These are phyloP conservation scores for Apaloderma vittatum DNA, from an alignment of 2,113 vertebrate species.

Conservation along the genomic window DNA sequence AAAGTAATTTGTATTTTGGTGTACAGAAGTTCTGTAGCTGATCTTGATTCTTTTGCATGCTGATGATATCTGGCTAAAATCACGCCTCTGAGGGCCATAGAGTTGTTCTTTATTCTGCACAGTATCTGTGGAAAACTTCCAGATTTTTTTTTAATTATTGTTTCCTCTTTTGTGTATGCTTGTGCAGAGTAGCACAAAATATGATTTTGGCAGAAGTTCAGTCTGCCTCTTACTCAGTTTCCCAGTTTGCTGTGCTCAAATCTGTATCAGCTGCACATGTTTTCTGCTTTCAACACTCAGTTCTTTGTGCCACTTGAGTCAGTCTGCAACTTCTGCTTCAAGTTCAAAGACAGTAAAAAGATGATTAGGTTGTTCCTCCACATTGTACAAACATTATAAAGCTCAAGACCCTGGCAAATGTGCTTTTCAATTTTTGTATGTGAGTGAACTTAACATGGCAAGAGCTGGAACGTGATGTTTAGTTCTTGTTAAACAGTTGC, in stretches of 20 bases:
- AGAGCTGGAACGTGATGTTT: neutral
- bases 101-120: slow-evolving; percentile 24
- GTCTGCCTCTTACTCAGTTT: neutral
- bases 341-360: neutral
- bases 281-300: neutral
- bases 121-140: slow-evolving; percentile 27
- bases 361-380: slow-evolving; percentile 4
- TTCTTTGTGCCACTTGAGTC: slow-evolving; percentile 30
- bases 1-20: slow-evolving; percentile 74
- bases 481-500: slow-evolving; percentile 37
- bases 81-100: slow-evolving; percentile 4
- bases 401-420: neutral
- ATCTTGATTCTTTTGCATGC: slow-evolving; percentile 34
- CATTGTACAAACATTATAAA: slow-evolving; percentile 43
- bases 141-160: neutral
- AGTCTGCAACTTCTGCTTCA: slow-evolving; percentile 12
- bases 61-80: slow-evolving; percentile 66
- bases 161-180: neutral
- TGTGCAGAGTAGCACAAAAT: neutral
- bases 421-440: neutral
- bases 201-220: slow-evolving; percentile 39
- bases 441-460: neutral
- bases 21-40: slow-evolving; percentile 56
- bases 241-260: neutral
- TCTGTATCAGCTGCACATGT: neutral